Conservation (phyloP, 1,140 invertebrate genomes). For the Lordiphosa mommai region DNA sequence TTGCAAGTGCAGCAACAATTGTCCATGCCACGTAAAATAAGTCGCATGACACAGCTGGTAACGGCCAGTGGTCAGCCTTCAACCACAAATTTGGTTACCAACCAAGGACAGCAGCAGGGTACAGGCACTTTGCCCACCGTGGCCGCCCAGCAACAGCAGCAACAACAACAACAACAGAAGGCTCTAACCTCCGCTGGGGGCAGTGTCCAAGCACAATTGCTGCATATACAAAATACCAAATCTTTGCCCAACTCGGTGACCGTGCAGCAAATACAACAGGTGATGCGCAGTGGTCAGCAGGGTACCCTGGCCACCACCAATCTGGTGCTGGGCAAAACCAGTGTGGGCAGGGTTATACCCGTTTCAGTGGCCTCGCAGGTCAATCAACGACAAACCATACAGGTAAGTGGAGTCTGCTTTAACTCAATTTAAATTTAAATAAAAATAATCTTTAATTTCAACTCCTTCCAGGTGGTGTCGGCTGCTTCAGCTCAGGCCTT, state of each 20-base stretch:
- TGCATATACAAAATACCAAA: conserved; percentile 81
- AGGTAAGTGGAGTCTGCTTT: conserved; percentile 41
- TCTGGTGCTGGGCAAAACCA: conserved; percentile 74
- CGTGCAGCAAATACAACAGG: conserved; percentile 89
- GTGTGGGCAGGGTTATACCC: conserved; percentile 76
- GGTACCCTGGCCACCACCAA: conserved; percentile 51
- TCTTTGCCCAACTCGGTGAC: conserved; percentile 84
- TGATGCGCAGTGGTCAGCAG: conserved; percentile 84
- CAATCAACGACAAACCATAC: conserved; percentile 75
- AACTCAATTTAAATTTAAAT: not conserved
- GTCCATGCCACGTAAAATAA: conserved; percentile 83
- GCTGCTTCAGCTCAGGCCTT: conserved; percentile 80
- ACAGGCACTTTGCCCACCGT: conserved; percentile 40
- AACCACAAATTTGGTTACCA: conserved; percentile 54
- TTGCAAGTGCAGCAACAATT: conserved; percentile 85
- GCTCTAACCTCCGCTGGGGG: conserved; percentile 27
- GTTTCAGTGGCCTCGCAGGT: conserved; percentile 76
- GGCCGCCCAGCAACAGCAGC: conserved; percentile 27
- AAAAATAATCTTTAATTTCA: not conserved
- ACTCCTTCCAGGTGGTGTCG: conserved; percentile 79
- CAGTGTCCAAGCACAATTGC: conserved; percentile 68
- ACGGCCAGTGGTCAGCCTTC: conserved; percentile 63
- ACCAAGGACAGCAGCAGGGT: conserved; percentile 50
- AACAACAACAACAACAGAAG: conserved; percentile 50
- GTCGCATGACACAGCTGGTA: conserved; percentile 83